Percentiles rank a stretch among this genome's conserved stretches.
phyloP scores from a whole-genome alignment of 2,113 vertebrate species.

The Apteryx owenii region DNA sequence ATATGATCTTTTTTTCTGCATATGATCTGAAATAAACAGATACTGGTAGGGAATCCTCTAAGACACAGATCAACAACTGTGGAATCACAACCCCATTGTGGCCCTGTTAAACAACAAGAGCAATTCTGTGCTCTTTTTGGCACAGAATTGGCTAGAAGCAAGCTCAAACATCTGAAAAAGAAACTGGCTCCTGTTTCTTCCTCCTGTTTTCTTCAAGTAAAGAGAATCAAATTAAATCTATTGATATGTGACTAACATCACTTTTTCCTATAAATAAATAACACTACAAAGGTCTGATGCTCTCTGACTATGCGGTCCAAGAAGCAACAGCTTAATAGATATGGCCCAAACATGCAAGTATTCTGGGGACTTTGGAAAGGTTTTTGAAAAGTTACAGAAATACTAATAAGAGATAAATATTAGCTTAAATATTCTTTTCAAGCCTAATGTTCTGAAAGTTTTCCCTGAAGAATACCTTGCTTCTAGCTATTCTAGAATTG shows the following conservation, averaged over 20 bases:
- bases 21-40: background rate
- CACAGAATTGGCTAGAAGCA: background rate
- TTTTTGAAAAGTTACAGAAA: background rate
- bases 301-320: background rate
- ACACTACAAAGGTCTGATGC: background rate
- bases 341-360: background rate
- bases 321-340: background rate
- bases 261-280: background rate
- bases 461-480: background rate
- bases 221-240: background rate
- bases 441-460: background rate
- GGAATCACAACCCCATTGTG: background rate
- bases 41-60: background rate
- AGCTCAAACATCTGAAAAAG: background rate
- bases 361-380: background rate
- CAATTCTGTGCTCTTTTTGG: background rate
- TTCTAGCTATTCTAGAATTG: background rate
- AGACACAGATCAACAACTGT: background rate
- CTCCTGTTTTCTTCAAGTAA: background rate
- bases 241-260: background rate
- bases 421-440: background rate
- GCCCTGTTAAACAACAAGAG: background rate
- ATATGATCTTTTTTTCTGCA: background rate
- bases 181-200: background rate
- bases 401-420: background rate